Base-by-base conservation (phyloP, 2,797 vertebrate species). In the Galago senegalensis region DNA sequence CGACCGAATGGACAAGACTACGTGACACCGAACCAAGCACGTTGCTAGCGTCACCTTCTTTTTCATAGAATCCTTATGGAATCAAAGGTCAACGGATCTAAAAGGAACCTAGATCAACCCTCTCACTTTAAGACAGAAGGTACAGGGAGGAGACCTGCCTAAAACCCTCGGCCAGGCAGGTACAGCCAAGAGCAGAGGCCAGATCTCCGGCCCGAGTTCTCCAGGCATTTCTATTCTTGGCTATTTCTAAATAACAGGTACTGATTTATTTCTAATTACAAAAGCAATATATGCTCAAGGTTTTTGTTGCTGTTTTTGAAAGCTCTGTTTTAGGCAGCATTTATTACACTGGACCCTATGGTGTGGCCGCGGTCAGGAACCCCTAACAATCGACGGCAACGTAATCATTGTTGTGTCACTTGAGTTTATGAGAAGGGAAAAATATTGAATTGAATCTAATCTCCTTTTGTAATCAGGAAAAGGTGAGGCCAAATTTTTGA, bases 401-500 rank as follows among this genome's bases (percentile, higher is more conserved):
- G 16, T 43, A 94, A 91, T 83, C 89, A 87, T 20, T 61, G 40
- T 80, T 82, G 25, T 70, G 4, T 90, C 82, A 75, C 67, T 96
- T 82, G 49, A 76, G 0, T 0, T 87, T 76, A 87, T 17, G 14
- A 72, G 69, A 94, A 58, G 73, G 53, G 63, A 63, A 65, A 85
- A 82, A 58, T 49, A 85, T 0, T 80, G 49, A 88, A 70, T 83
- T 95, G 94, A 96, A 88, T 94, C 21, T 95, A 96, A 87, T 88
- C 70, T 83, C 60, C 69, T 88, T 93, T 84, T 83, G 96, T 84
- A 82, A 80, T 75, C 43, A 76, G 83, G 81, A 88, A 96, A 67
- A 40, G 91, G 87, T 97, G 83, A 94, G 93, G 87, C 56, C 56
- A 79, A 90, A 89, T 65, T 3, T 43, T 80, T 86, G 84, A 93